Evolutionary conservation across 2,888 invertebrate species (phyloP).

Genomic region (Campoplex capitator): DNA sequence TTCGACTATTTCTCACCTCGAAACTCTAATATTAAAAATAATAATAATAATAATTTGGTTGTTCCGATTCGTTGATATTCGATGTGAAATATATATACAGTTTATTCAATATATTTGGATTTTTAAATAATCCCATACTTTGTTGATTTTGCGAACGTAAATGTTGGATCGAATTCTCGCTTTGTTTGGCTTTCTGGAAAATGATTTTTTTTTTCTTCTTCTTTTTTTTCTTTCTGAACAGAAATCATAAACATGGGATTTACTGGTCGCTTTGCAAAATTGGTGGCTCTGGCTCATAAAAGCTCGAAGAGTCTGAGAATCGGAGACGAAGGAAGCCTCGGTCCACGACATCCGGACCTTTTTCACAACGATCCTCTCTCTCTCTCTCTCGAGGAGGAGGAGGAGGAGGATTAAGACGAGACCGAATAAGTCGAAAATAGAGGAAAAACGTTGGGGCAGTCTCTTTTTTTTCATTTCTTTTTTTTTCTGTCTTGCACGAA

Average conservation of each 20-base stretch:
- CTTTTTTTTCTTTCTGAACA: not conserved
- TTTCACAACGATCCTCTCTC: not conserved
- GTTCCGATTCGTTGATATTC: not conserved
- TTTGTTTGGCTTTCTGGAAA: not conserved
- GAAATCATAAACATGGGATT: not conserved
- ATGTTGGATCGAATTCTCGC: not conserved
- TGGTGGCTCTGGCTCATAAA: not conserved
- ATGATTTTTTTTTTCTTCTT: not conserved
- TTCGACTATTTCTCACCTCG: not conserved
- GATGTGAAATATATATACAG: not conserved
- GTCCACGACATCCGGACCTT: slow-evolving; percentile 25
- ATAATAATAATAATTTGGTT: not conserved
- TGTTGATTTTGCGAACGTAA: not conserved
- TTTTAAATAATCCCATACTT: not conserved
- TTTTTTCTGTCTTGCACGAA: slow-evolving; percentile 16
- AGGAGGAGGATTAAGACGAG: not conserved
- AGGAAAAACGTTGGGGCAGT: slow-evolving; percentile 12
- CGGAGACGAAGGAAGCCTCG: not conserved
- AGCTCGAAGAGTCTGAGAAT: slow-evolving; percentile 2
- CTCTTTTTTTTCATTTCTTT: slow-evolving; percentile 23
- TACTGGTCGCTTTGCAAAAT: slow-evolving; percentile 6
- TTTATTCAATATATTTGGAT: not conserved
- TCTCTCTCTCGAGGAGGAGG: too few relatives aligned
- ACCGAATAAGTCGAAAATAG: not conserved
- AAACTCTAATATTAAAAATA: too few relatives aligned